Base-by-base conservation (phyloP, 2,797 vertebrate species). In the Bradypodion ventrale region DNA sequence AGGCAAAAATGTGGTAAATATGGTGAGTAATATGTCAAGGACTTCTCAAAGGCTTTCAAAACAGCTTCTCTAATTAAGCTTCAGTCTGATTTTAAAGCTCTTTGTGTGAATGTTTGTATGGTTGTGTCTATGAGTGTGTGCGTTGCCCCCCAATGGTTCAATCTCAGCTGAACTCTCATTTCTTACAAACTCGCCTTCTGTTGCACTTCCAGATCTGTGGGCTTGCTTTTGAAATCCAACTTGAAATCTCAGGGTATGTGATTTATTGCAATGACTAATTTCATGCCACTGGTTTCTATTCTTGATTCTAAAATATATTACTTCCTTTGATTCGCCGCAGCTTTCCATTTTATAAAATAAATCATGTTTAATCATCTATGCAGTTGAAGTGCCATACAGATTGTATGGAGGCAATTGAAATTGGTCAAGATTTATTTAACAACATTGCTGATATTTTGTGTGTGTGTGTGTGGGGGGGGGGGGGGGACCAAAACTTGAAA, bases 1-100 rank as follows among this genome's bases (percentile, higher is more conserved):
- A 96, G 95, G 91, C 93, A 95, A 90, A 96, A 96, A 77, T 96
- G 96, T 95, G 95, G 92, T 94, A 94, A 95, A 91, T 92, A 96
- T 80, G 96, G 96, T 96, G 95, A 96, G 95, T 96, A 93, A 42
- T 29, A 70, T 2, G 0, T 87, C 89, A 89, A 94, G 93, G 94
- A 84, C 85, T 86, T 75, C 0, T 87, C 92, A 94, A 89, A 94
- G 91, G 87, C 92, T 94, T 93, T 89, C 87, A 86, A 90, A 90
- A 77, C 60, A 70, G 92, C 93, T 94, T 89, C 77, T 92, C 94
- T 94, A 87, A 94, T 85, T 93, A 93, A 80, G 91, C 94, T 92
- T 68, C 89, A 88, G 87, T 65, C 94, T 95, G 83, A 91, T 88
- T 94, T 92, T 92, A 90, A 93, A 93, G 80, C 91, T 89, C 82